Evolutionary conservation across 2,113 vertebrate species (phyloP).

Genomic region (Burhinus oedicnemus): DNA sequence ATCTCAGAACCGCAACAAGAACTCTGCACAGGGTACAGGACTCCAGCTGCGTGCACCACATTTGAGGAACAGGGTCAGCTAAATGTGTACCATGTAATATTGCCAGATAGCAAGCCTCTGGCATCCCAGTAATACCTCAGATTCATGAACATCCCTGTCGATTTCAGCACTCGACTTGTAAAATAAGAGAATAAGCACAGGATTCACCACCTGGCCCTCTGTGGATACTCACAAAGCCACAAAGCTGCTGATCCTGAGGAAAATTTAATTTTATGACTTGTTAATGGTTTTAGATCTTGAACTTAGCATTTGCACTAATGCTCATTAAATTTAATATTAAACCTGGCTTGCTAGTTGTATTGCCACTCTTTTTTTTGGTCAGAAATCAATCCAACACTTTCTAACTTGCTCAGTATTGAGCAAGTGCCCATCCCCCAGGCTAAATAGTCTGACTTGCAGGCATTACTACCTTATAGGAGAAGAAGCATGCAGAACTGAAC

Average conservation of each 20-base stretch:
- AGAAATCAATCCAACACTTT: background rate
- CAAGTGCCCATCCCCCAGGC: background rate
- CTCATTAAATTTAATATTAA: slow-evolving; percentile 23
- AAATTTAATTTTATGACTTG: slow-evolving; percentile 10
- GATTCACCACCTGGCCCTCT: background rate
- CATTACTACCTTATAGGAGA: background rate
- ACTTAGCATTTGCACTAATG: background rate
- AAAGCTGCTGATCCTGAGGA: background rate
- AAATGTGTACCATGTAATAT: background rate
- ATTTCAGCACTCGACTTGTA: background rate
- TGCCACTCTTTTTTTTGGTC: background rate
- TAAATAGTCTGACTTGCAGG: background rate
- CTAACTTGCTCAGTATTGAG: background rate
- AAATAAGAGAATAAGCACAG: background rate
- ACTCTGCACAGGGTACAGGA: background rate
- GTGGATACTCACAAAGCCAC: background rate
- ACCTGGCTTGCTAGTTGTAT: background rate
- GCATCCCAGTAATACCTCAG: background rate
- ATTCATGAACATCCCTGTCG: background rate
- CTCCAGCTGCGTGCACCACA: background rate
- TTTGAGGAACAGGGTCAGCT: background rate
- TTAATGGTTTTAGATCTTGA: background rate
- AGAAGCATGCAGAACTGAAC: background rate
- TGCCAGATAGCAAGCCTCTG: background rate
- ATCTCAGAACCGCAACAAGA: background rate